Conservation (phyloP, 2,888 invertebrate species). For the Bimastos eiseni region DNA sequence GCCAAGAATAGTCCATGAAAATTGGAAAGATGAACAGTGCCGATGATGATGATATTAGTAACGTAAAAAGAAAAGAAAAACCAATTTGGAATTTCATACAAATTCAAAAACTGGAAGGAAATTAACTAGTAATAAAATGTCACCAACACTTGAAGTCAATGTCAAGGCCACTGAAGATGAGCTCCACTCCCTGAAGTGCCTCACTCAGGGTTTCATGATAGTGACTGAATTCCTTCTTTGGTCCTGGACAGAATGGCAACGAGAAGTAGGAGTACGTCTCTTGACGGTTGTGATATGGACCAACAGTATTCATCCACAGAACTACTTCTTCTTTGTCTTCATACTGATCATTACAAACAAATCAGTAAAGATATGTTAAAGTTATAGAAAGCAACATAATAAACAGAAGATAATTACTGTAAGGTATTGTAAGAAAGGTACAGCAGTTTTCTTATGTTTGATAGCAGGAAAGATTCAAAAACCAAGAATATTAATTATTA, state of each 20-base stretch:
- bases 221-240: conserved; percentile 88
- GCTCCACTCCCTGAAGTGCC: conserved; percentile 93
- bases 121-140: not conserved
- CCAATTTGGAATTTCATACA: not conserved
- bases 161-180: conserved; percentile 95
- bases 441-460: too few relatives aligned
- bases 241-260: conserved; percentile 92
- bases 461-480: not conserved
- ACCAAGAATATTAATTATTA: not conserved
- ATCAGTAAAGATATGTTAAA: not conserved
- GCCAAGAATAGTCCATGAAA: not conserved
- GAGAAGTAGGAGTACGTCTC: conserved; percentile 98
- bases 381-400: not conserved
- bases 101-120: not conserved
- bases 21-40: not conserved
- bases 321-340: conserved; percentile 93
- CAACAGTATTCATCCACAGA: conserved; percentile 99
- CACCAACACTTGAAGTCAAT: conserved; percentile 79
- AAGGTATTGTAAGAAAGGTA: not conserved
- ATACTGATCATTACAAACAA: conserved; percentile 69
- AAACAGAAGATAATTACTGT: not conserved
- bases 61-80: not conserved
- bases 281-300: conserved; percentile 98
- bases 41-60: not conserved
- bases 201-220: conserved; percentile 99